A percentile compares a stretch with the other conserved stretches of the same genome.
Evolutionary conservation across 2,797 vertebrate species (phyloP).

Genomic region (Rhynchotus rufescens): DNA sequence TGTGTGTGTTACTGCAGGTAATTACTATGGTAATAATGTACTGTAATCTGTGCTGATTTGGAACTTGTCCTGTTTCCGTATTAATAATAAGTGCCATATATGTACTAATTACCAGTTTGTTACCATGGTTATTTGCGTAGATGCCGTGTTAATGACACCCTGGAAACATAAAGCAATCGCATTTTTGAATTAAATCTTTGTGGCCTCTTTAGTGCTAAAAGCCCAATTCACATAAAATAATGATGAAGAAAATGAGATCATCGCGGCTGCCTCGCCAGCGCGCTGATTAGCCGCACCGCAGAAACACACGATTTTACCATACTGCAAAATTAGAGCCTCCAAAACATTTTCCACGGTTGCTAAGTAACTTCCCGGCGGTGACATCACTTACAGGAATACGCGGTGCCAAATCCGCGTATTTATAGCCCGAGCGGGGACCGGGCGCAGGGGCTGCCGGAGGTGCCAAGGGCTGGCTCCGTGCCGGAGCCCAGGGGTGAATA

Average conservation of each 20-base stretch:
- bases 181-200: slow-evolving; percentile 81
- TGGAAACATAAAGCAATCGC: slow-evolving; percentile 75
- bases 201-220: slow-evolving; percentile 75
- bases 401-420: slow-evolving; percentile 60
- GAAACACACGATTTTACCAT: slow-evolving; percentile 58
- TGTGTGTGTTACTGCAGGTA: slow-evolving; percentile 80
- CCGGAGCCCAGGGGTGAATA: neutral
- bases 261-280: slow-evolving; percentile 67
- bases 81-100: slow-evolving; percentile 59
- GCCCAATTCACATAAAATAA: slow-evolving; percentile 79
- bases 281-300: slow-evolving; percentile 72
- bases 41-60: slow-evolving; percentile 68
- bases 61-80: slow-evolving; percentile 65
- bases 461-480: neutral
- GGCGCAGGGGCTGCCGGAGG: slow-evolving; percentile 1
- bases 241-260: slow-evolving; percentile 82
- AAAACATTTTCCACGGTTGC: slow-evolving; percentile 79
- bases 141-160: slow-evolving; percentile 76
- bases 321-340: slow-evolving; percentile 70
- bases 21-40: slow-evolving; percentile 81
- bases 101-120: slow-evolving; percentile 79
- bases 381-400: slow-evolving; percentile 74
- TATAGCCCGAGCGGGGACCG: slow-evolving; percentile 17
- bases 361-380: slow-evolving; percentile 77
- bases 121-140: slow-evolving; percentile 76